Evolutionary conservation across 2,797 vertebrate genomes (phyloP).

Genomic region (Crocodylus rhombifer): DNA sequence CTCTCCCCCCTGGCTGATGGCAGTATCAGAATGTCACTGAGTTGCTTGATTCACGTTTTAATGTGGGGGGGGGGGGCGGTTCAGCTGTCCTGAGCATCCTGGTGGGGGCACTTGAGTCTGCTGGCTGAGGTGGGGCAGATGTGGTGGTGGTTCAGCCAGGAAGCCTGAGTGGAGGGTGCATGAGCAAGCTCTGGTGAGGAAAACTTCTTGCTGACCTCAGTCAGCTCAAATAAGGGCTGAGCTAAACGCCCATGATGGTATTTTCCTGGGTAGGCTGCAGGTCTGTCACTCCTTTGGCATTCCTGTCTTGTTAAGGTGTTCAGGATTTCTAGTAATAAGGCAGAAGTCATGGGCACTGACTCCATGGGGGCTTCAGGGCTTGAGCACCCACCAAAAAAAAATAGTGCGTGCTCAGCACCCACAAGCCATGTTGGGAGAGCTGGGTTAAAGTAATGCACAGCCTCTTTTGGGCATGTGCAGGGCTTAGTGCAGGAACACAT

Average conservation of each 20-base stretch:
- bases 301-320: conserved; percentile 56
- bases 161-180: neutral
- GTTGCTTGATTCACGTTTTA: too few species aligned
- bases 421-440: too few species aligned
- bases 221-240: rapidly evolving
- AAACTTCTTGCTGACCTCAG: neutral
- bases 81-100: neutral
- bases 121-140: neutral
- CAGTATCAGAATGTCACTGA: too few species aligned
- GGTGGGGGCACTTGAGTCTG: neutral
- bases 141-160: neutral
- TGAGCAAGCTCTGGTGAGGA: neutral
- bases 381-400: too few species aligned
- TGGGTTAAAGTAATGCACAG: too few species aligned
- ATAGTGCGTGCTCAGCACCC: too few species aligned
- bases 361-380: too few species aligned
- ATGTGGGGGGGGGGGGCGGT: rapidly evolving
- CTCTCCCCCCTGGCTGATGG: rapidly evolving
- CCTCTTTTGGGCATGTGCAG: too few species aligned
- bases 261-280: neutral
- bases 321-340: conserved; percentile 69
- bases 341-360: too few species aligned
- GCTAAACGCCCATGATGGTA: neutral
- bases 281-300: neutral
- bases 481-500: too few species aligned